phyloP scores from a whole-genome alignment of 2,888 invertebrate genomes.

The Drosophila hamatofila region DNA sequence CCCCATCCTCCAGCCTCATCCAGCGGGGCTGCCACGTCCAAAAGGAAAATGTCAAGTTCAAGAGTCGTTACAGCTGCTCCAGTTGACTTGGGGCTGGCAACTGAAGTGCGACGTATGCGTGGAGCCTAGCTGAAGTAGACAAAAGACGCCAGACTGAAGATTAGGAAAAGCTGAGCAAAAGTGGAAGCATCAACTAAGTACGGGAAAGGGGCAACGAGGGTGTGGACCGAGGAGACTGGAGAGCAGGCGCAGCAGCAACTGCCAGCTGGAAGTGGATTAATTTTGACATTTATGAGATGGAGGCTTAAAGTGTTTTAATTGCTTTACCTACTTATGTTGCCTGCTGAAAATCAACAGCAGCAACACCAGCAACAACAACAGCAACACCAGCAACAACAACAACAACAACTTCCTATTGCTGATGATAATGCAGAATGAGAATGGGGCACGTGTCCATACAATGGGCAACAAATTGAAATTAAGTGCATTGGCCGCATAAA shows the following conservation, averaged over 20 bases:
- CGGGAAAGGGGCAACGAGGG: neutral
- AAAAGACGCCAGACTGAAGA: conserved; percentile 21
- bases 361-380: conserved; percentile 6
- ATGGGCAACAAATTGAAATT: conserved; percentile 53
- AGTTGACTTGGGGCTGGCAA: conserved; percentile 34
- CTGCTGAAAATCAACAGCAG: conserved; percentile 6
- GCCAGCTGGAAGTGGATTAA: conserved; percentile 74
- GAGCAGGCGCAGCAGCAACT: conserved; percentile 30
- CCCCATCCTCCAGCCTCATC: neutral
- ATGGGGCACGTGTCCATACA: conserved; percentile 56
- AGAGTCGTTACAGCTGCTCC: conserved; percentile 77
- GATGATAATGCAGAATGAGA: conserved; percentile 29
- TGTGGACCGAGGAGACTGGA: neutral
- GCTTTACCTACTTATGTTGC: conserved; percentile 52
- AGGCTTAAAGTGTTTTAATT: conserved; percentile 74
- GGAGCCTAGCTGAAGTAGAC: conserved; percentile 18
- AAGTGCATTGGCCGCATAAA: conserved; percentile 68
- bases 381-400: conserved; percentile 10
- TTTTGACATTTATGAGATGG: conserved; percentile 79
- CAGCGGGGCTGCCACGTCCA: conserved; percentile 19
- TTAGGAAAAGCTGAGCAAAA: conserved; percentile 33
- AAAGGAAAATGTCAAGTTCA: conserved; percentile 79
- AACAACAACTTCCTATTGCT: conserved; percentile 1
- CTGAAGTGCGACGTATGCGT: conserved; percentile 40
- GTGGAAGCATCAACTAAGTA: neutral